A percentile compares a stretch with the other conserved stretches of the same genome.
Conservation (phyloP, 2,113 vertebrate genomes). For the Diphyllodes magnificus region DNA sequence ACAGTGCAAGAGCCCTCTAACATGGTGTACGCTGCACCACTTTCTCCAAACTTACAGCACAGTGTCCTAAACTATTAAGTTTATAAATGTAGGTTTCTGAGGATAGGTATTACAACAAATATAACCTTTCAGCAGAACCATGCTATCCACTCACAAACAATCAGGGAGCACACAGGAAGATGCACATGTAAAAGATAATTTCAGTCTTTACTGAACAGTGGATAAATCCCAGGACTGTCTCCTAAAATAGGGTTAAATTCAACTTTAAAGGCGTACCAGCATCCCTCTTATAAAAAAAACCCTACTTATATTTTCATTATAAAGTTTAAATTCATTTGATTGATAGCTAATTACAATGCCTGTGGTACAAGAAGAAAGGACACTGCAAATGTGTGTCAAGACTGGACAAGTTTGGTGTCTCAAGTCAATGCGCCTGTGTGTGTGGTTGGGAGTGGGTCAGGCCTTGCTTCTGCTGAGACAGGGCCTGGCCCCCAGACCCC, state of each 20-base stretch:
- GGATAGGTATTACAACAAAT: neutral
- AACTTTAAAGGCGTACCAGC: neutral
- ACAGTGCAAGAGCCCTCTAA: neutral
- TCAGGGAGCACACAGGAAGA: neutral
- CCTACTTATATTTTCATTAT: neutral
- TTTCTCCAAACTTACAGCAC: neutral
- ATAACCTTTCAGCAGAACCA: neutral
- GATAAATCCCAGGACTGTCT: neutral
- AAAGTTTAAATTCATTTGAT: neutral
- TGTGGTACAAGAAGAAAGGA: neutral
- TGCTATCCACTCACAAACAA: neutral
- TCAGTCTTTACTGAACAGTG: neutral
- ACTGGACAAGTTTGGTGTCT: too few species aligned
- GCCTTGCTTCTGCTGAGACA: neutral
- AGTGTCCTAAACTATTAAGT: neutral
- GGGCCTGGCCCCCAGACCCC: neutral
- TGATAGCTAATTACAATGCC: neutral
- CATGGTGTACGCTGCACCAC: neutral
- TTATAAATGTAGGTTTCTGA: neutral
- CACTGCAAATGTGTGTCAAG: neutral
- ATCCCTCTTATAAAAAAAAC: neutral
- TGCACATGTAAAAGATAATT: neutral
- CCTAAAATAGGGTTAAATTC: neutral
- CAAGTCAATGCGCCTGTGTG: too few species aligned
- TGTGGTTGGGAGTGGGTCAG: neutral